phyloP scores from a whole-genome alignment of 2,113 vertebrate genomes.

The Amblyornis subalaris region DNA sequence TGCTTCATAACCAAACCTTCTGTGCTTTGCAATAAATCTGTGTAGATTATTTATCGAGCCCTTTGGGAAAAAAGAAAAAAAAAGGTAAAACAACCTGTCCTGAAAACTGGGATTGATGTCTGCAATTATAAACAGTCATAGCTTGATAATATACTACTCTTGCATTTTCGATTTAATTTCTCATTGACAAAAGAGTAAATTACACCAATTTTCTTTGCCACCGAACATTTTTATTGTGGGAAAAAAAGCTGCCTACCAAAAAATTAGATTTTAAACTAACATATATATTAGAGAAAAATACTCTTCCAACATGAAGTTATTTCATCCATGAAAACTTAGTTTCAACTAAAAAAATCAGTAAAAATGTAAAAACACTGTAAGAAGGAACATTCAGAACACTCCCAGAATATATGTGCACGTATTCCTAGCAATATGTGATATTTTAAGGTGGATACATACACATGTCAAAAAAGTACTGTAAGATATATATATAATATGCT shows the following conservation, averaged over 20 bases:
- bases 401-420: not conserved
- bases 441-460: not conserved
- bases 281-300: not conserved
- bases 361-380: not conserved
- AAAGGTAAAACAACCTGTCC: not conserved
- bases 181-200: not conserved
- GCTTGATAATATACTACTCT: not conserved
- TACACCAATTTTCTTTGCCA: not conserved
- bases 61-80: not conserved
- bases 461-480: accelerated
- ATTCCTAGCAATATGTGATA: not conserved
- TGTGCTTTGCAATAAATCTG: not conserved
- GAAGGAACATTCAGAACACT: accelerated
- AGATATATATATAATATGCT: not conserved
- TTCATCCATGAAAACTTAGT: not conserved
- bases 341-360: not conserved
- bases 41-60: not conserved
- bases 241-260: accelerated
- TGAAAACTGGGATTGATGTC: not conserved
- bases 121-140: not conserved
- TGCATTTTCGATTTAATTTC: not conserved
- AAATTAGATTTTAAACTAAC: not conserved
- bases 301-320: not conserved
- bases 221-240: not conserved
- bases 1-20: not conserved